These are phyloP conservation scores for Otus sunia DNA, from an alignment of 2,113 vertebrate species.

Conservation along the genomic window DNA sequence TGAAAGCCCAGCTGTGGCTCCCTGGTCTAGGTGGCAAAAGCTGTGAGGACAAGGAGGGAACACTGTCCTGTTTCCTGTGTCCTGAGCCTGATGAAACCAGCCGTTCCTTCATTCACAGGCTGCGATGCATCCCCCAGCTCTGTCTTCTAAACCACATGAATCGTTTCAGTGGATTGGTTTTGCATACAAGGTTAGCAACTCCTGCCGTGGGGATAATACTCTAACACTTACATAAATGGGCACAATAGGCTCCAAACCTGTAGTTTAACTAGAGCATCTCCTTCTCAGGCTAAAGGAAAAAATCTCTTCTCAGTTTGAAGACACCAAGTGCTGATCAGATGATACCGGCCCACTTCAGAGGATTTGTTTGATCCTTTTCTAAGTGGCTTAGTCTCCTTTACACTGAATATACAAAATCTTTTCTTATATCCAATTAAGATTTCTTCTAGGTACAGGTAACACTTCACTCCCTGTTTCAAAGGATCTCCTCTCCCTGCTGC, in stretches of 20 bases:
- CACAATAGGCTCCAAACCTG: neutral
- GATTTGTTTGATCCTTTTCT: conserved; percentile 22
- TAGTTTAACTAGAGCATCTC: neutral
- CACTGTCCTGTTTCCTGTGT: accelerated
- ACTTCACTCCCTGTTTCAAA: neutral
- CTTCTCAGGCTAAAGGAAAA: neutral
- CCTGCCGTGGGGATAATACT: neutral
- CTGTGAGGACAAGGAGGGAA: neutral
- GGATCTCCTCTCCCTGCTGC: neutral
- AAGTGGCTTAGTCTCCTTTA: conserved; percentile 22
- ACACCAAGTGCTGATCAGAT: neutral
- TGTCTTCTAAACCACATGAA: accelerated
- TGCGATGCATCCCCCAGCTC: accelerated
- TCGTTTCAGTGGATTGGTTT: accelerated
- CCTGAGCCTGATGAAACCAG: too few species aligned
- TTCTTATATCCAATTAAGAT: conserved; percentile 14
- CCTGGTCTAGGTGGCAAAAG: neutral
- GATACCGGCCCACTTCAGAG: neutral
- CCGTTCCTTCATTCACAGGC: accelerated
- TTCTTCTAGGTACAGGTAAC: neutral
- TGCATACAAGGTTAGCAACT: accelerated
- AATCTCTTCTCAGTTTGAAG: neutral
- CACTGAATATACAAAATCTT: conserved; percentile 12
- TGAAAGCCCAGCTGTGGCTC: too few species aligned
- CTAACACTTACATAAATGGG: accelerated